Conservation (phyloP, 2,888 invertebrate genomes). For the Microplitis manilae region DNA sequence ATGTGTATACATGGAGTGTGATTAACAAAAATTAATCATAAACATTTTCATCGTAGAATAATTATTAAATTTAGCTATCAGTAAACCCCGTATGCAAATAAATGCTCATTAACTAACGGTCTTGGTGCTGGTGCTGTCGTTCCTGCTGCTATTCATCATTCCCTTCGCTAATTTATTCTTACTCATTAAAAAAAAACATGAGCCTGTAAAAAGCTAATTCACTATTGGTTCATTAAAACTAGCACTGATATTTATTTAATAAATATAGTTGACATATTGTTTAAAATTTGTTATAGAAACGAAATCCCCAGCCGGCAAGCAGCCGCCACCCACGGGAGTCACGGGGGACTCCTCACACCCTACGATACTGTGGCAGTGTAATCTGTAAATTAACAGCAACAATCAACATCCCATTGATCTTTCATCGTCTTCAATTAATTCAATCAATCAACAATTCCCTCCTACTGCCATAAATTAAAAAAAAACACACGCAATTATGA, state of each 20-base stretch:
- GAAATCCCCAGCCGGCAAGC: slow-evolving; percentile 85
- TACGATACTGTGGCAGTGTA: slow-evolving; percentile 99
- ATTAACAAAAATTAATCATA: slow-evolving; percentile 32
- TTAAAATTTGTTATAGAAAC: slow-evolving; percentile 79
- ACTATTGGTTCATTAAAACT: background rate
- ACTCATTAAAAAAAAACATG: slow-evolving; percentile 28
- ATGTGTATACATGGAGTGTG: slow-evolving; percentile 34
- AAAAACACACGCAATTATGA: slow-evolving; percentile 17
- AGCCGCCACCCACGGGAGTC: slow-evolving; percentile 72
- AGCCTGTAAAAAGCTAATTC: slow-evolving; percentile 27
- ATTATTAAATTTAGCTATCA: slow-evolving; percentile 9
- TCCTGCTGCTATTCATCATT: slow-evolving; percentile 45
- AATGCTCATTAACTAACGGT: slow-evolving; percentile 41
- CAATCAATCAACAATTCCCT: slow-evolving; percentile 21
- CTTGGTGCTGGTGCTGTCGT: slow-evolving; percentile 50
- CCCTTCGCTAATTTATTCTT: slow-evolving; percentile 31
- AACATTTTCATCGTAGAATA: slow-evolving; percentile 10
- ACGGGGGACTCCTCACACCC: slow-evolving; percentile 91
- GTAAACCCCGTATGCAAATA: slow-evolving; percentile 25
- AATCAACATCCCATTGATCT: slow-evolving; percentile 36
- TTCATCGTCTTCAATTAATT: slow-evolving; percentile 19
- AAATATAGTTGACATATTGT: slow-evolving; percentile 4
- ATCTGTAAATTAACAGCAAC: slow-evolving; percentile 79
- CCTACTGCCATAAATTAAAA: slow-evolving; percentile 2
- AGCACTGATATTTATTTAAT: slow-evolving; percentile 5